Evolutionary conservation across 1,140 invertebrate genomes (phyloP).

Genomic region (Oscheius sp.): DNA sequence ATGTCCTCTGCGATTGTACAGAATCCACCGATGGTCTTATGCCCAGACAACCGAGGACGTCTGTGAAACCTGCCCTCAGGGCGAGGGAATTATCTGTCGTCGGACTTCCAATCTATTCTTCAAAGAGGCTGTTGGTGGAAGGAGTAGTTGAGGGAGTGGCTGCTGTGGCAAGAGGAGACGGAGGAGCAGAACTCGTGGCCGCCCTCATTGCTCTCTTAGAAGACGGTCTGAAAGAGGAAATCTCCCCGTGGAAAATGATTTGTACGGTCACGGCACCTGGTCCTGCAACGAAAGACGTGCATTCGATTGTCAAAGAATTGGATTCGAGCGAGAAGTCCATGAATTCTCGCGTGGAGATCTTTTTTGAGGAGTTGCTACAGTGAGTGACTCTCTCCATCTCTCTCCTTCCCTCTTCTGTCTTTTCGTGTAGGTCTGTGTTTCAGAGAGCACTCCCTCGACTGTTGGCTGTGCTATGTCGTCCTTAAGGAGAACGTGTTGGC

Average conservation of each 20-base stretch:
- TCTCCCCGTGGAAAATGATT: conserved; percentile 51
- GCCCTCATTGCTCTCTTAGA: conserved; percentile 46
- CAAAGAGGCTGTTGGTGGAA: conserved; percentile 52
- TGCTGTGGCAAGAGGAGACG: conserved; percentile 44
- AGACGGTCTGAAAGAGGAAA: conserved; percentile 45
- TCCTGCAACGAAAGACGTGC: conserved; percentile 46
- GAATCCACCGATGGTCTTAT: background rate
- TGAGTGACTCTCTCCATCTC: conserved; percentile 26
- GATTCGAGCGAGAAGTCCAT: conserved; percentile 53
- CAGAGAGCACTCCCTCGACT: conserved; percentile 44
- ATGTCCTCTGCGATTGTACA: conserved; percentile 42
- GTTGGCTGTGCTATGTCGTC: conserved; percentile 59
- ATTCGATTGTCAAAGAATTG: conserved; percentile 48
- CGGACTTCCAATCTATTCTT: conserved; percentile 56
- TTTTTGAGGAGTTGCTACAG: conserved; percentile 52
- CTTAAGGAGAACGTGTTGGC: conserved; percentile 54
- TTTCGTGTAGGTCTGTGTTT: conserved; percentile 9
- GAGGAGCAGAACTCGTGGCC: conserved; percentile 22
- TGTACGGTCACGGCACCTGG: conserved; percentile 49
- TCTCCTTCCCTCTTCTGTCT: background rate
- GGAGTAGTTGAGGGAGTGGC: conserved; percentile 59
- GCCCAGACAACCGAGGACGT: background rate
- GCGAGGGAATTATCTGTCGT: conserved; percentile 46
- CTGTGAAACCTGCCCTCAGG: conserved; percentile 24
- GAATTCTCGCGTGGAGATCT: conserved; percentile 52